phyloP scores from a whole-genome alignment of 1,140 invertebrate species.

The Marisa cornuarietis region DNA sequence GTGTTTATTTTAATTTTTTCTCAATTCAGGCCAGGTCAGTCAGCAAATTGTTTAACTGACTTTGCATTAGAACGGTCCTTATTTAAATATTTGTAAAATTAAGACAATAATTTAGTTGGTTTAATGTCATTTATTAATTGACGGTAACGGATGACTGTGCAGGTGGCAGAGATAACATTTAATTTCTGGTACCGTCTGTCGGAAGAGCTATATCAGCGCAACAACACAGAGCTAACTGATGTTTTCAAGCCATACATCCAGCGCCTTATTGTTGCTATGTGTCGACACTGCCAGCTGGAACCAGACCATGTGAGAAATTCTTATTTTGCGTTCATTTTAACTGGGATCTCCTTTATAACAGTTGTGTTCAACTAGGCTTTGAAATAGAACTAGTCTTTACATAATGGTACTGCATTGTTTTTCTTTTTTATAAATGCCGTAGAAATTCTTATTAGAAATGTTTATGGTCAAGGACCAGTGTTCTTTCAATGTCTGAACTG shows the following conservation, averaged over 20 bases:
- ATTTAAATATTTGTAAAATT: no score
- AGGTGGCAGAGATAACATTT: slow-evolving; percentile 97
- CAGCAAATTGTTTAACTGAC: no score
- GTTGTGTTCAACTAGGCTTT: neutral
- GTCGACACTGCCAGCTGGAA: slow-evolving; percentile 90
- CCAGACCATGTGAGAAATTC: slow-evolving; percentile 79
- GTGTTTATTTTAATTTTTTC: no score
- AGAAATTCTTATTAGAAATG: no score
- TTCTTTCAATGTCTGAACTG: no score
- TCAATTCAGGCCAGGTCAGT: no score
- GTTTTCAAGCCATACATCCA: slow-evolving; percentile 92
- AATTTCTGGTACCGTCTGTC: slow-evolving; percentile 96
- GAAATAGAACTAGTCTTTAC: neutral
- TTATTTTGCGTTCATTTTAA: neutral
- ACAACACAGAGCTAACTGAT: slow-evolving; percentile 80
- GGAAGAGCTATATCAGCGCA: slow-evolving; percentile 90
- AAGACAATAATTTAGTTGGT: no score
- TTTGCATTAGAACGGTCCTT: no score
- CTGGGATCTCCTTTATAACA: no score
- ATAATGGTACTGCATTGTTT: neutral
- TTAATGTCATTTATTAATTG: neutral
- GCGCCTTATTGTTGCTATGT: slow-evolving; percentile 83
- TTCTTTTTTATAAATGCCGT: neutral
- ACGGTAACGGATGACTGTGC: slow-evolving; percentile 35
- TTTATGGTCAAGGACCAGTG: no score